Evolutionary conservation across 2,888 invertebrate genomes (phyloP), one percentile per base, ranked within the genome.

Genomic region (Pyralis farinalis): DNA sequence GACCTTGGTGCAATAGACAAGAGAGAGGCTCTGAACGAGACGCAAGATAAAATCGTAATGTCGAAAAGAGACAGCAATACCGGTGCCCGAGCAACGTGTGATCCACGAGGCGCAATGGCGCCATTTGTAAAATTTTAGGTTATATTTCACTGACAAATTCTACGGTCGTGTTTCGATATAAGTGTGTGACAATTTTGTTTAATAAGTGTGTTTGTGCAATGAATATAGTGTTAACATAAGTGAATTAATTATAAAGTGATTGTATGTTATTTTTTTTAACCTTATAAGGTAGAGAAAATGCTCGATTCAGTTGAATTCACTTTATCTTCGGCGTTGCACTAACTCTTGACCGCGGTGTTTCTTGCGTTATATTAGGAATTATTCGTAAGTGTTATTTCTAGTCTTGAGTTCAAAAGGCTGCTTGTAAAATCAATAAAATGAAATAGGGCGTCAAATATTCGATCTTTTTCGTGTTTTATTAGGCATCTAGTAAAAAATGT

Each of bases 51-150:
- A 8, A 21, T 29, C 8, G 20, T 12, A 31, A 44, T 12, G 61
- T 41, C 21, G 27, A 57, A 68, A 16, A 27, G 64, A 47, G 58
- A 65, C 38, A 37, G 42, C 28, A 3, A 33, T 63, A 69, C 73
- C 76, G 75, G 78, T 66, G 64, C 58, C 10, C 34, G 54, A 58
- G 64, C 72, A 75, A 71, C 76, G 81, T 81, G 79, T 57, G 51
- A 7, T 46, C 71, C 76, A 76, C 78, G 79, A 54, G 67, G 62
- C 50, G 40, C 51, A 36, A 29, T 22, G 21, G 40, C 51, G 50
- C 16, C 16, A 16, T 51, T 57, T 58, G 55, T 43, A 22, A 32
- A 58, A 3, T 76, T 81, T 63, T 58, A 81, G 80, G 81, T 82
- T 83, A 81, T 72, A 49, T 62, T 57, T 57, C 52, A 46, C 16